These are phyloP conservation scores for Taeniopygia guttata DNA, from an alignment of 2,797 vertebrate species.

Conservation along the genomic window DNA sequence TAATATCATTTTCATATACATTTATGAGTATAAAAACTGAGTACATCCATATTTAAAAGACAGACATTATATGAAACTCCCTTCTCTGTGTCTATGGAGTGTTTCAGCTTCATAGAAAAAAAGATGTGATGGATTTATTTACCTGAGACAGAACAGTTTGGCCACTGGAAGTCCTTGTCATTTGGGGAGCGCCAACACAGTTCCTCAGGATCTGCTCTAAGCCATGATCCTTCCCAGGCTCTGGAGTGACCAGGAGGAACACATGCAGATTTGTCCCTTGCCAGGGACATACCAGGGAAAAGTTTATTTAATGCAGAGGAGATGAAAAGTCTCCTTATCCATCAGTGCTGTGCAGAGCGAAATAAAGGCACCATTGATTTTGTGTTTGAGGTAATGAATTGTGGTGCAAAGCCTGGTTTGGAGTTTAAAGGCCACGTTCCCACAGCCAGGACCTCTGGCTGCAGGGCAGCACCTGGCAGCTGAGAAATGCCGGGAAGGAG, in stretches of 20 bases:
- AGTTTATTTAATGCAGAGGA: slow-evolving; percentile 3
- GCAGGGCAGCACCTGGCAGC: slow-evolving; percentile 21
- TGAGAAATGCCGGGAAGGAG: neutral
- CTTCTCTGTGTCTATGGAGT: neutral
- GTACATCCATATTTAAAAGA: neutral
- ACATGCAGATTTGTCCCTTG: neutral
- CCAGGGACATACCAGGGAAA: neutral
- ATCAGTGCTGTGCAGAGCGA: neutral
- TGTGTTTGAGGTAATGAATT: slow-evolving; percentile 57
- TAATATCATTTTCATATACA: neutral
- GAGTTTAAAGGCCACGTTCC: slow-evolving; percentile 22
- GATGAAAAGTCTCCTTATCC: slow-evolving; percentile 18
- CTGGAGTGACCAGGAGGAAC: neutral
- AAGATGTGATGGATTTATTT: neutral
- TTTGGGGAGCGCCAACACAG: neutral
- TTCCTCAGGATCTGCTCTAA: neutral
- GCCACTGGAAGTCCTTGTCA: neutral
- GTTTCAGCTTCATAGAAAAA: neutral
- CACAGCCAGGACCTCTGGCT: neutral
- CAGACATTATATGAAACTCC: neutral
- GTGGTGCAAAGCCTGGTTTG: neutral
- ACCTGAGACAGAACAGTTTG: neutral
- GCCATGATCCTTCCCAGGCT: neutral
- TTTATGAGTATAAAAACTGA: neutral
- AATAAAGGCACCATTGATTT: slow-evolving; percentile 45